These are phyloP conservation scores for Anagyrus pseudococci DNA, from an alignment of 2,888 invertebrate genomes.

Conservation along the genomic window DNA sequence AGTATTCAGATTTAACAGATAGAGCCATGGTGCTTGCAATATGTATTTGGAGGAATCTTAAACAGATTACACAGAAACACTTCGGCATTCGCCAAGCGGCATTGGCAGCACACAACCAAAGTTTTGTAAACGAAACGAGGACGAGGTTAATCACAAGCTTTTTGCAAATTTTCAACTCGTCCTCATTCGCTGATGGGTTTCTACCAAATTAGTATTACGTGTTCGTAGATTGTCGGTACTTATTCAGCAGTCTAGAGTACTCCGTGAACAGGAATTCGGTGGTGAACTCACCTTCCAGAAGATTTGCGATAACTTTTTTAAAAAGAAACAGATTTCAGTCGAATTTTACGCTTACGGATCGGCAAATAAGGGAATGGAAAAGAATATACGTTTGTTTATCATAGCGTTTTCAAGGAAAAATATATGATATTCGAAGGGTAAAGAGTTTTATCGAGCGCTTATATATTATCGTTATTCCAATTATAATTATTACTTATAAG, in stretches of 20 bases:
- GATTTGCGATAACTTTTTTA: constrained; percentile 22
- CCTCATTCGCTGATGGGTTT: constrained; percentile 24
- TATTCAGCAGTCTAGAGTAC: constrained; percentile 23
- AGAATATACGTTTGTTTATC: too few species aligned
- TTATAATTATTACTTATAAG: constrained; percentile 14
- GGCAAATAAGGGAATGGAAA: too few species aligned
- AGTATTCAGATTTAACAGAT: constrained; percentile 26
- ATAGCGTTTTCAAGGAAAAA: too few species aligned
- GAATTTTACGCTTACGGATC: constrained; percentile 11
- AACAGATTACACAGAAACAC: constrained; percentile 21
- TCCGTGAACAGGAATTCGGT: too few species aligned
- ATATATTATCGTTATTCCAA: constrained; percentile 29
- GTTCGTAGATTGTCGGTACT: constrained; percentile 29
- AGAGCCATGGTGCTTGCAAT: constrained; percentile 31
- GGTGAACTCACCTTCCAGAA: constrained; percentile 9
- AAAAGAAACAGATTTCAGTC: constrained; percentile 4
- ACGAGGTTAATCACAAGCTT: background rate
- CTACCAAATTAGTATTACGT: constrained; percentile 36
- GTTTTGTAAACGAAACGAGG: constrained; percentile 22
- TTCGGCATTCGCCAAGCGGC: constrained; percentile 20
- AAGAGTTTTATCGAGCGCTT: constrained; percentile 16
- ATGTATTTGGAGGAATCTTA: constrained; percentile 27
- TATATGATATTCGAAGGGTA: constrained; percentile 5
- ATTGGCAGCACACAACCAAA: constrained; percentile 35
- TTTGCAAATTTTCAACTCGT: constrained; percentile 16